Base-by-base conservation (phyloP, 2,797 vertebrate species). In the Xiphophorus birchmanni region DNA sequence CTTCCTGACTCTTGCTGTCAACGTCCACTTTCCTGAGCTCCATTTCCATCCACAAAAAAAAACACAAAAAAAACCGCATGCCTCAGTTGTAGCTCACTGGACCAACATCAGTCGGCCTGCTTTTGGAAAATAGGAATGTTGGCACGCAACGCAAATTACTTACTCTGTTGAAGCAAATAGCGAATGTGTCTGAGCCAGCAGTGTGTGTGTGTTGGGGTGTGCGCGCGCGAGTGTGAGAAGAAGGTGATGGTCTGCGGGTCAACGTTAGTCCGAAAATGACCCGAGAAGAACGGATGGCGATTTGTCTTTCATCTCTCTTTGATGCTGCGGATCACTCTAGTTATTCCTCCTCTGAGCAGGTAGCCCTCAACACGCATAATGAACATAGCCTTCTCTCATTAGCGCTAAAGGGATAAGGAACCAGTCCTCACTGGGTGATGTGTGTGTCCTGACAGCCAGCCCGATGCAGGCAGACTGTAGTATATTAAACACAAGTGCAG, bases 401-500 rank as follows among this genome's bases (percentile, higher is more conserved):
- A 94, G 89, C 84, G 88, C 93, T 95, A 95, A 95, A 94, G 93
- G 92, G 92, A 94, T 93, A 93, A 94, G 90, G 90, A 93, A 91
- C 78, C 47, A 75, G 80, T 80, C 82, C 67, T 76, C 69, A 73
- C 56, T 83, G 52, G 47, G 78, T 9, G 67, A 44, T 11, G 78
- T 81, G 81, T 85, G 5, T 21, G 80, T 1, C 90, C 93, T 96
- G 96, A 96, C 96, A 95, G 89, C 91, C 93, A 95, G 92, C 94
- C 92, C 91, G 94, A 96, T 95, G 95, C 93, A 95, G 94, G 93
- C 96, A 89, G 94, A 95, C 95, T 95, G 87, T 94, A 96, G 93
- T 95, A 93, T 97, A 96, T 97, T 97, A 97, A 97, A 97, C 95
- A 96, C 92, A 95, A 96, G 92, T 91, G 84, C 93, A 95, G 93